Evolutionary conservation across 2,888 invertebrate genomes (phyloP), one percentile per base, ranked within the genome.

Genomic region (Sipha maydis): DNA sequence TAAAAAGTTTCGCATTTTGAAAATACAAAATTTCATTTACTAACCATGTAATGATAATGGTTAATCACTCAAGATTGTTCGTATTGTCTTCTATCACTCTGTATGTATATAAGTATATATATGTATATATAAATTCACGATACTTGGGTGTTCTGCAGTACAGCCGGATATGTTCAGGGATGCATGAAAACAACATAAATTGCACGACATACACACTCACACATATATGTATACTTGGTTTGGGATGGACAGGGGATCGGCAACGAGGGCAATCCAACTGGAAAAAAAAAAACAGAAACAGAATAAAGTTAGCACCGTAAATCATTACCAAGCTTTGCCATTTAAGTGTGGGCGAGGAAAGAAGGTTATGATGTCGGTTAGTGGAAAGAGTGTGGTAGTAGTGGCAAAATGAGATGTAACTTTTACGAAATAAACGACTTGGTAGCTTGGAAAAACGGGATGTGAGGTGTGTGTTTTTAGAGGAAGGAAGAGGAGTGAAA

Each of bases 231-330:
- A 25, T 73, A 11, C 17, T 38, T 19, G 34, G 14, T 14, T 14
- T 11, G 67, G 25, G 28, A 9, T n/a, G 69, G 41, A 25, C 28
- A 31, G 76, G 28, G 31, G 28, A 41, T 14, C 25, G 1, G 67
- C 56, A 14, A 34, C 54, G 38, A 80, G 88, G 41, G 73, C 88
- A 82, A 88, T 82, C 73, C 88, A 75, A 88, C 82, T 67, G 73
- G 80, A 61, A 76, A 75, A 80, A 71, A 78, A 61, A 73, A 61
- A 79, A 78, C 69, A 77, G 77, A 48, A 78, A 78, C 85, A 34
- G 85, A 85, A 85, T 85, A 78, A 88, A 88, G 88, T 88, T 82
- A 88, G 75, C 31, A 25, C 75, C 75, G 88, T 88, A 88, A 88
- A 88, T 88, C 88, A 88, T 88, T 88, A 88, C 82, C 61, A 61